A percentile compares a stretch with the other conserved stretches of the same genome.
phyloP scores from a whole-genome alignment of 2,888 invertebrate genomes.

The Caenorhabditis sinica region DNA sequence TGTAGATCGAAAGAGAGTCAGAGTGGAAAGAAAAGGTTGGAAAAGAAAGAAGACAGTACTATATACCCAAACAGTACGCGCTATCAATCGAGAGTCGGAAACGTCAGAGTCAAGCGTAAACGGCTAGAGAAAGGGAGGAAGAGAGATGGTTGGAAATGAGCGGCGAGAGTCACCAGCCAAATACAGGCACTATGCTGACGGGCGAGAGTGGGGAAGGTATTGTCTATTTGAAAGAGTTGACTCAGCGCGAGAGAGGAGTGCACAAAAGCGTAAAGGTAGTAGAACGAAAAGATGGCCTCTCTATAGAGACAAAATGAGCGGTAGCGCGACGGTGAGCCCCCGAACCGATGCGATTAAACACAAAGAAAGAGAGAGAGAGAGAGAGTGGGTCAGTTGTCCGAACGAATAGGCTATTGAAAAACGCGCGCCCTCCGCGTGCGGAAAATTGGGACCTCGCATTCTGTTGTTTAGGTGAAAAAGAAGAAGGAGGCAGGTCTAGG shows the following conservation, averaged over 20 bases:
- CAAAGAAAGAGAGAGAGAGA: neutral
- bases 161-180: slow-evolving; percentile 18
- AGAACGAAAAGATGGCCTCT: neutral
- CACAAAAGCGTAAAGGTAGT: neutral
- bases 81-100: slow-evolving; percentile 23
- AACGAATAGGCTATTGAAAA: slow-evolving; percentile 9
- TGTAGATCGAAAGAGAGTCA: neutral
- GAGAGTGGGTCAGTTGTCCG: slow-evolving; percentile 26
- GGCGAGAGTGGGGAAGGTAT: neutral
- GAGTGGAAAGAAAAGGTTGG: neutral
- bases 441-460: too few relatives aligned
- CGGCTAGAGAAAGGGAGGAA: neutral
- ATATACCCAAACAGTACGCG: slow-evolving; percentile 24
- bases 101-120: neutral
- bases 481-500: too few relatives aligned
- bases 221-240: slow-evolving; percentile 13
- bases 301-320: slow-evolving; percentile 11
- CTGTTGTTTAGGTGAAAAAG: too few relatives aligned
- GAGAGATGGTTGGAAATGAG: slow-evolving; percentile 4
- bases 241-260: slow-evolving; percentile 5
- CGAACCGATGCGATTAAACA: slow-evolving; percentile 26
- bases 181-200: slow-evolving; percentile 18
- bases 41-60: slow-evolving; percentile 13
- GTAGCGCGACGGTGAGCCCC: slow-evolving; percentile 37
- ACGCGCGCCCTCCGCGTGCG: neutral